A percentile compares a stretch with the other conserved stretches of the same genome.
These are phyloP conservation scores for Cryptosula pallasiana DNA, from an alignment of 2,888 invertebrate genomes.

Conservation along the genomic window DNA sequence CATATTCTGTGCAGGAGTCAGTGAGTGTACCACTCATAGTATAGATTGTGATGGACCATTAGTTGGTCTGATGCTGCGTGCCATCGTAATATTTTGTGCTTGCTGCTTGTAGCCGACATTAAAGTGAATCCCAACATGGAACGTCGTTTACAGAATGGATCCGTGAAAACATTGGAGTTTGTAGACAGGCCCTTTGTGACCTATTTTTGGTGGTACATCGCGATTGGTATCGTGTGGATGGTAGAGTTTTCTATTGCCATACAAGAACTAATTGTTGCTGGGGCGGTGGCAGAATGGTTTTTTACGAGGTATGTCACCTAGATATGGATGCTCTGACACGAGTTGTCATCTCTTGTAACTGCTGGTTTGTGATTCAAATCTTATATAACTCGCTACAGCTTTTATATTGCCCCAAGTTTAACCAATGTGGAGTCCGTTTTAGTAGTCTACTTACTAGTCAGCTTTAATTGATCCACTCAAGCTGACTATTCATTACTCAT, in stretches of 20 bases:
- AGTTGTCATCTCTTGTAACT: no score
- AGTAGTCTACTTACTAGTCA: no score
- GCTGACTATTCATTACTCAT: no score
- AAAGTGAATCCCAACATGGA: neutral
- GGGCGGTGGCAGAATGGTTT: conserved; percentile 90
- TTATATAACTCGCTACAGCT: no score
- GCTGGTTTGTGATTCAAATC: no score
- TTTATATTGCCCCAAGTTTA: no score
- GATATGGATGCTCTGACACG: neutral
- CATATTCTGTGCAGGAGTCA: conserved; percentile 64
- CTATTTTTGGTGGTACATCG: conserved; percentile 90
- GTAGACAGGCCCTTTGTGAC: conserved; percentile 40
- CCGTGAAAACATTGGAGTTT: conserved; percentile 35
- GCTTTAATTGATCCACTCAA: no score
- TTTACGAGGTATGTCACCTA: conserved; percentile 64
- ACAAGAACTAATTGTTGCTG: conserved; percentile 88
- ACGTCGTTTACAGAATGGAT: neutral
- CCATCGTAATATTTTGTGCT: no score
- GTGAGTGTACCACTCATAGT: conserved; percentile 57
- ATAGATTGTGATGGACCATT: no score
- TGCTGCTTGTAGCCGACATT: neutral
- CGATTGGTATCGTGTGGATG: conserved; percentile 83
- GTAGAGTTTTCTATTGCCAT: conserved; percentile 90
- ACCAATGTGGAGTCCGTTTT: no score
- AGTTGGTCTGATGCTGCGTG: no score